Base-by-base conservation (phyloP, 2,113 vertebrate species). In the Lophotis ruficrista region DNA sequence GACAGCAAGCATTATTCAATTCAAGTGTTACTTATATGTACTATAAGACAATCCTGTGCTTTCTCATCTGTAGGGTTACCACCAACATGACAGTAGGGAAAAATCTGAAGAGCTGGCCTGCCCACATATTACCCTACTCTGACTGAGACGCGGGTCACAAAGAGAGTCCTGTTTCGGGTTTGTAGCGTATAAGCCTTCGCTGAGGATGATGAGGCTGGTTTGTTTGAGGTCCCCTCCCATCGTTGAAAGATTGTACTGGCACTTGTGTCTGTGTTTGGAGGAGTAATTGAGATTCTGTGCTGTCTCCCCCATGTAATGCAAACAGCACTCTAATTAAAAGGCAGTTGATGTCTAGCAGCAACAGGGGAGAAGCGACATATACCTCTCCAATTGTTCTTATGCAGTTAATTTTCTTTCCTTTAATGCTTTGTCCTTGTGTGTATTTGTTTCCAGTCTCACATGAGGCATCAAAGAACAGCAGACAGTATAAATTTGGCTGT, bases 321-420 rank as follows among this genome's bases (percentile, higher is more conserved):
- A 94, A 92, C 53, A 79, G 73, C 53, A 56, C 50, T 87, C 65
- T 95, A 94, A 96, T 95, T 95, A 96, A 96, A 96, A 92, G 73
- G 89, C 91, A 76, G 61, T 92, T 92, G 81, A 69, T 75, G 53
- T 87, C 86, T 93, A 82, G 90, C 64, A 87, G 94, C 94, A 94
- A 81, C 92, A 93, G 89, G 94, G 86, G 90, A 95, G 86, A 92
- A 89, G 77, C 21, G 1, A 71, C 48, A 8, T 57, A 75, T 69
- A 94, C 86, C 86, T 94, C 90, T 95, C 69, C 90, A 61, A 61
- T 95, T 96, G 94, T 95, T 93, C 83, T 94, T 12, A 0, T 76
- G 77, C 89, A 89, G 73, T 93, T 95, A 78, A 92, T 96, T 96
- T 96, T 92, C 90, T 93, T 89, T 57, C 57, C 51, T 95, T 86